Conservation (phyloP, 2,113 vertebrate species). For the Gorsachius goisagi region DNA sequence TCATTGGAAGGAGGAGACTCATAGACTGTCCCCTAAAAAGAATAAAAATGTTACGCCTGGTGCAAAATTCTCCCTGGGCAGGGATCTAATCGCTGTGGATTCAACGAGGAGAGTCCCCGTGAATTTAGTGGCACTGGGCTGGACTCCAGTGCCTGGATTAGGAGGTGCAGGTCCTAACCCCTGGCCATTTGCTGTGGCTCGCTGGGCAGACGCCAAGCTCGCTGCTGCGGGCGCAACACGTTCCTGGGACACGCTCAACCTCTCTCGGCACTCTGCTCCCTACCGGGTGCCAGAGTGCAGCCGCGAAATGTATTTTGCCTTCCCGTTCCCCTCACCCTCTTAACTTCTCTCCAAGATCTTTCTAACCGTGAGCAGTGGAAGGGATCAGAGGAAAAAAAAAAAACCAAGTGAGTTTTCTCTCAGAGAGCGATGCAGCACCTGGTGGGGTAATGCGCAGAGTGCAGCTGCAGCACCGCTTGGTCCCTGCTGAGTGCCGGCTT, state of each 20-base stretch:
- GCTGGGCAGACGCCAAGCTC: not conserved
- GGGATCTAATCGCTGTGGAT: not conserved
- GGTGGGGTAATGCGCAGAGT: not conserved
- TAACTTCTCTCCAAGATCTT: not conserved
- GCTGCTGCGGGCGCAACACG: not conserved
- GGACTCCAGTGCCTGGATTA: not conserved
- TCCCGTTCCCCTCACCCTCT: not conserved
- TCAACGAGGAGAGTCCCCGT: fast-evolving
- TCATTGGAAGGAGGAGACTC: not conserved
- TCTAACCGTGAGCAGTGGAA: not conserved
- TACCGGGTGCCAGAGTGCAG: not conserved
- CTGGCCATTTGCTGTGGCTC: not conserved
- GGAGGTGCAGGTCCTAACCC: not conserved
- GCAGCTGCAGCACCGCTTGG: not conserved
- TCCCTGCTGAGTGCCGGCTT: not conserved
- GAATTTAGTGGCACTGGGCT: not conserved
- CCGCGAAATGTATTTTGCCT: fast-evolving
- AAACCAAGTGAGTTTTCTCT: not conserved
- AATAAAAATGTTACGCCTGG: fast-evolving
- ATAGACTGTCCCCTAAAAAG: fast-evolving
- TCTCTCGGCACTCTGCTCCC: not conserved
- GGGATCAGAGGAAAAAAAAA: not conserved
- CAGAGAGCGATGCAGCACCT: fast-evolving
- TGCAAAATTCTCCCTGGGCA: not conserved
- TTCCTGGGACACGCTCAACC: not conserved